Conservation (phyloP, 2,113 vertebrate species). For the Mormyrus iriodes region DNA sequence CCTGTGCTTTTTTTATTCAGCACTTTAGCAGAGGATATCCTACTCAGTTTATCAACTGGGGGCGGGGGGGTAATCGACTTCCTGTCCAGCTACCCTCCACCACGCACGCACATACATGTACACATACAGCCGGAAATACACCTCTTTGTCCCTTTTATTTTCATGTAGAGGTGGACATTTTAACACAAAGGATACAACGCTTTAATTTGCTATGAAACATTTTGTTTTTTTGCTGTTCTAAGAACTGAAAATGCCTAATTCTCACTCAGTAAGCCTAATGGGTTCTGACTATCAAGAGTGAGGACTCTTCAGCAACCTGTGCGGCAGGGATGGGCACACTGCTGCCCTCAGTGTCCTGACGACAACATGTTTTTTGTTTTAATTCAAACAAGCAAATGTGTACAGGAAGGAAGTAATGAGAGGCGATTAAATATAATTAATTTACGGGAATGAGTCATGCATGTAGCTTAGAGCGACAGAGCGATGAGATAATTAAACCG, state of each 20-base stretch:
- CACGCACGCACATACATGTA: not conserved
- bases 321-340: not conserved
- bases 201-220: not conserved
- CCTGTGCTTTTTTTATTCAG: slow-evolving; percentile 5
- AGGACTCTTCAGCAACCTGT: not conserved
- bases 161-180: not conserved
- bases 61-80: not conserved
- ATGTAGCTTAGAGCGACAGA: not conserved
- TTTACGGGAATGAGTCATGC: slow-evolving; percentile 2
- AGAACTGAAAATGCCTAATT: not conserved
- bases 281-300: not conserved
- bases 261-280: not conserved
- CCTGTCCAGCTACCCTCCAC: slow-evolving; percentile 13
- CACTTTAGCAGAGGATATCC: slow-evolving; percentile 6
- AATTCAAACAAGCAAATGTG: not conserved
- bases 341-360: not conserved
- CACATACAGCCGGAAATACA: not conserved
- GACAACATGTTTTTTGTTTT: not conserved
- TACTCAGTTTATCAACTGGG: not conserved
- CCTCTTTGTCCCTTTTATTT: not conserved
- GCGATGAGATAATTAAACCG: not conserved
- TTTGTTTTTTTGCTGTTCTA: not conserved
- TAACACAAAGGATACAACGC: not conserved
- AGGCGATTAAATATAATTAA: not conserved
- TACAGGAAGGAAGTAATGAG: slow-evolving; percentile 8